Conservation (phyloP, 2,888 invertebrate species). For the Mactromeris polynyma region DNA sequence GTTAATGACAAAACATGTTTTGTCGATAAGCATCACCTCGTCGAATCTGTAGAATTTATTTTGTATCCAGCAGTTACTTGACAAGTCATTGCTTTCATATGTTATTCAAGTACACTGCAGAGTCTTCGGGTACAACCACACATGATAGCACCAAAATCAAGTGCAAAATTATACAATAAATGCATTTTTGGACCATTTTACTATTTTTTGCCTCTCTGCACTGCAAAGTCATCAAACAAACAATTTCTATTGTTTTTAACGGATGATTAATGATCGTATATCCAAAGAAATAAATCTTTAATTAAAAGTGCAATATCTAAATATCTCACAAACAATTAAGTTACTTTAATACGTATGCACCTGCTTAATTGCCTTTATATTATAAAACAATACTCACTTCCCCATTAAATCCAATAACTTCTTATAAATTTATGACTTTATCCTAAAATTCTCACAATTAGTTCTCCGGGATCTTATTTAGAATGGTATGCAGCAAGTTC, state of each 20-base stretch:
- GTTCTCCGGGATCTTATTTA: neutral
- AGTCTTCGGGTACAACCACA: too few species aligned
- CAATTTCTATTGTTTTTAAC: neutral
- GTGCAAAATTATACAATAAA: too few species aligned
- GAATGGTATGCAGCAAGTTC: constrained; percentile 7
- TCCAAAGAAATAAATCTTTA: neutral
- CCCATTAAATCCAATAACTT: constrained; percentile 26
- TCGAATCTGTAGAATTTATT: too few species aligned
- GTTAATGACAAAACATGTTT: too few species aligned
- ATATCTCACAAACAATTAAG: neutral
- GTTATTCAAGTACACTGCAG: too few species aligned
- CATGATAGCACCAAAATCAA: too few species aligned
- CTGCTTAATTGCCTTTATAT: neutral
- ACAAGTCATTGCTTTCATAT: too few species aligned
- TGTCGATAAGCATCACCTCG: too few species aligned
- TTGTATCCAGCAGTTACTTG: too few species aligned
- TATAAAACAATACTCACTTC: constrained; percentile 29
- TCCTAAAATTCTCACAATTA: neutral
- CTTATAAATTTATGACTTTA: neutral
- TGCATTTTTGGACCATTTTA: neutral
- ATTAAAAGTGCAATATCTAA: neutral
- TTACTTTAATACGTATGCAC: neutral
- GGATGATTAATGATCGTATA: neutral
- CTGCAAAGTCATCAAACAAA: neutral
- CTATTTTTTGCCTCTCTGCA: neutral